Evolutionary conservation across 2,113 vertebrate genomes (phyloP).

Genomic region (Panthera tigris): DNA sequence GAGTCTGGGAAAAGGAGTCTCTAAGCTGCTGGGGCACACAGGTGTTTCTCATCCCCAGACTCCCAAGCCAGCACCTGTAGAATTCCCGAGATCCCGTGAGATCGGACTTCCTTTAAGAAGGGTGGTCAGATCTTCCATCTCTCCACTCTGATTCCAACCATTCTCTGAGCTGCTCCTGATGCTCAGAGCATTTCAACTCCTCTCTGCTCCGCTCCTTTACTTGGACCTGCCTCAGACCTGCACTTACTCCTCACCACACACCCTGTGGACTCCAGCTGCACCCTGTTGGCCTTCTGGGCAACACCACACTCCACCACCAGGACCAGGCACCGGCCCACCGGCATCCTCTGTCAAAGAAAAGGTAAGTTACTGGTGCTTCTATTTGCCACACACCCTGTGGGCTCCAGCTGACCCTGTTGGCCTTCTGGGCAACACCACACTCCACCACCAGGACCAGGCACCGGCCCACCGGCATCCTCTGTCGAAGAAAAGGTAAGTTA

Average conservation of each 20-base stretch:
- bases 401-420: background rate
- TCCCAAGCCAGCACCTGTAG: accelerated
- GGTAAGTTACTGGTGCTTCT: background rate
- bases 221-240: background rate
- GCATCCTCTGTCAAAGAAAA: background rate
- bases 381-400: background rate
- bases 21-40: accelerated
- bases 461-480: background rate
- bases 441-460: too few relatives aligned
- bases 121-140: accelerated
- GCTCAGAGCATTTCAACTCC: too few relatives aligned
- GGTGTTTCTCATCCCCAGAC: background rate
- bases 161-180: accelerated
- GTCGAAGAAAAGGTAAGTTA: background rate
- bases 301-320: too few relatives aligned
- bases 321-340: too few relatives aligned
- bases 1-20: too few relatives aligned
- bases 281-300: background rate
- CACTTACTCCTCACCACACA: accelerated
- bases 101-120: accelerated
- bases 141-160: accelerated
- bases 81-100: accelerated
- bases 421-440: background rate
- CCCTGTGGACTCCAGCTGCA: too few relatives aligned
- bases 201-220: accelerated